Percentiles rank a stretch among this genome's conserved stretches.
Conservation (phyloP, 2,888 invertebrate species). For the Merodon equestris region DNA sequence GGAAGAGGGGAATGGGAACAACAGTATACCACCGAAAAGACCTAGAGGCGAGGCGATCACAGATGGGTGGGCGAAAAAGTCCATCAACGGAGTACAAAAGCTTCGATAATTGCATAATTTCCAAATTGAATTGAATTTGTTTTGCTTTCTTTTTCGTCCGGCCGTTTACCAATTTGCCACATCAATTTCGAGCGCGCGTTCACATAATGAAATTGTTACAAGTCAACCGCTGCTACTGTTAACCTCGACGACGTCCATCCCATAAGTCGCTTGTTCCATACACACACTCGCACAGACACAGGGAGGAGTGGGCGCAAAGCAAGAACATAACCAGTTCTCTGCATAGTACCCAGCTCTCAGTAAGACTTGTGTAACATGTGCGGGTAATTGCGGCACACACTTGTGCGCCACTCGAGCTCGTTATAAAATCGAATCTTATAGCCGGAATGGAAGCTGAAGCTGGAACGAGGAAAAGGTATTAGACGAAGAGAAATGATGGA, state of each 20-base stretch:
- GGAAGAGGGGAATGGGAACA: too few species aligned
- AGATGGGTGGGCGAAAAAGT: too few species aligned
- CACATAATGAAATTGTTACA: slow-evolving; percentile 33
- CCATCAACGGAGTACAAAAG: slow-evolving; percentile 16
- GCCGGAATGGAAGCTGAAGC: background rate
- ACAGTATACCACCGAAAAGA: too few species aligned
- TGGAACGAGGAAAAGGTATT: too few species aligned
- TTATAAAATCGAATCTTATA: slow-evolving; percentile 59
- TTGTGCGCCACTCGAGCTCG: slow-evolving; percentile 23
- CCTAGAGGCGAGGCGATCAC: too few species aligned
- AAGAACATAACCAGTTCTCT: slow-evolving; percentile 16
- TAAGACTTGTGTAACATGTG: slow-evolving; percentile 60
- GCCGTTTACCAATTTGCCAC: slow-evolving; percentile 22
- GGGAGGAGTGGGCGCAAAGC: background rate
- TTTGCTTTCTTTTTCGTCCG: slow-evolving; percentile 34
- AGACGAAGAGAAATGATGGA: too few species aligned
- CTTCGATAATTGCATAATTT: slow-evolving; percentile 56
- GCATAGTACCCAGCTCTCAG: background rate
- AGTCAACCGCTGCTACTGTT: slow-evolving; percentile 1
- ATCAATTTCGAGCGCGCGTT: slow-evolving; percentile 22
- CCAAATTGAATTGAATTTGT: slow-evolving; percentile 54
- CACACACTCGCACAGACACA: too few species aligned
- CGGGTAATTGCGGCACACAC: slow-evolving; percentile 60
- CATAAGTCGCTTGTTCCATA: background rate
- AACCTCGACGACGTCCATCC: background rate